Evolutionary conservation across 1,140 invertebrate genomes (phyloP).

Genomic region (Megathymus violae): DNA sequence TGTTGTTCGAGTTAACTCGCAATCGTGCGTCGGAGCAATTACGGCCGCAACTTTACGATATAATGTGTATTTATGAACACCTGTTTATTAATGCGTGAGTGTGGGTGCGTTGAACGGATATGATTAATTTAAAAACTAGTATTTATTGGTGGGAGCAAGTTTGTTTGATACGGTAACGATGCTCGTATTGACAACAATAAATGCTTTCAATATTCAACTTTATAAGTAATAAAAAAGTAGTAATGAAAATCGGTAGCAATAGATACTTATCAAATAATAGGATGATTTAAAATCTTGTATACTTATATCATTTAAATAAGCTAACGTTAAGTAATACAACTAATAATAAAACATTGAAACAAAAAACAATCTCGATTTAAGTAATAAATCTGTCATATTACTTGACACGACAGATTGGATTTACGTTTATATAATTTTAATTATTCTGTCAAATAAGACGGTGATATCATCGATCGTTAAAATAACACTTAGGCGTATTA

Average conservation of each 20-base stretch:
- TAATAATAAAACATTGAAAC: background rate
- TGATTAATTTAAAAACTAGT: slow-evolving; percentile 67
- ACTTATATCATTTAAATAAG: too few species aligned
- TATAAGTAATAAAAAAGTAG: background rate
- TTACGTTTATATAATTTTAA: slow-evolving; percentile 5
- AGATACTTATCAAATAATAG: background rate
- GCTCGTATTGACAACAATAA: slow-evolving; percentile 33
- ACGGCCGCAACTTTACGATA: slow-evolving; percentile 62
- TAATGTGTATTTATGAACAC: slow-evolving; percentile 66
- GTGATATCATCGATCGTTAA: slow-evolving; percentile 4
- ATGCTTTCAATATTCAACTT: slow-evolving; percentile 13
- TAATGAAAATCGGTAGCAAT: background rate
- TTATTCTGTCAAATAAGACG: background rate
- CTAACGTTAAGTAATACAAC: too few species aligned
- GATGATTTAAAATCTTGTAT: background rate
- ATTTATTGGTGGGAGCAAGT: slow-evolving; percentile 61
- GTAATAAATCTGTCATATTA: slow-evolving; percentile 3
- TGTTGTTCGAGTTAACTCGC: slow-evolving; percentile 64
- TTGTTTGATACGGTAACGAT: slow-evolving; percentile 50
- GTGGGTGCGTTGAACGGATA: slow-evolving; percentile 62
- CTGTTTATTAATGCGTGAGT: slow-evolving; percentile 69
- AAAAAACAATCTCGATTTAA: background rate
- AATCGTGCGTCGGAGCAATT: slow-evolving; percentile 67
- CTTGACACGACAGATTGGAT: slow-evolving; percentile 2
- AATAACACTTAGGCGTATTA: background rate